Evolutionary conservation across 2,113 vertebrate genomes (phyloP).

Genomic region (Nothobranchius kuhntae): DNA sequence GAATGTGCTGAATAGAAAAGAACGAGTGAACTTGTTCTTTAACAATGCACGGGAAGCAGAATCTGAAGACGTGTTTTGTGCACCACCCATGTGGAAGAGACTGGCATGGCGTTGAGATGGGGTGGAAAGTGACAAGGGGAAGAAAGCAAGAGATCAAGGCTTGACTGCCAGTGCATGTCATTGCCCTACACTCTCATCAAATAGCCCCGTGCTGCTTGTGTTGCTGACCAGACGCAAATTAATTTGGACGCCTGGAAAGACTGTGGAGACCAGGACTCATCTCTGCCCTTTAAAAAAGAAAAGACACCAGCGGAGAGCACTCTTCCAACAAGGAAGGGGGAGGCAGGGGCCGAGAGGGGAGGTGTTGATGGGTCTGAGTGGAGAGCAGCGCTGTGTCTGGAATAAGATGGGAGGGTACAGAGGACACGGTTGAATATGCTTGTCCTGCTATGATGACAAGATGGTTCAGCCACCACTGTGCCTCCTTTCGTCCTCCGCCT

Average conservation of each 20-base stretch:
- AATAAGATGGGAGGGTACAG: constrained; percentile 77
- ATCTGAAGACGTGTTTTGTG: constrained; percentile 34
- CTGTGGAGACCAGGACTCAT: constrained; percentile 63
- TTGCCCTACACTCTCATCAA: constrained; percentile 72
- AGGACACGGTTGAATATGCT: constrained; percentile 79
- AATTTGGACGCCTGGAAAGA: constrained; percentile 77
- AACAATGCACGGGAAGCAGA: constrained; percentile 12
- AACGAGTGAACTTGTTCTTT: no score
- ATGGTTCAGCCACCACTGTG: constrained; percentile 73
- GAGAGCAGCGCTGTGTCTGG: constrained; percentile 68
- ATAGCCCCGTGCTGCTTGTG: constrained; percentile 68
- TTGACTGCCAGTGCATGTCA: constrained; percentile 72
- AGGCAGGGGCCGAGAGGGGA: constrained; percentile 35
- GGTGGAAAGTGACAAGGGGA: constrained; percentile 63
- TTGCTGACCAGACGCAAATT: constrained; percentile 75
- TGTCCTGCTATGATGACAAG: constrained; percentile 81
- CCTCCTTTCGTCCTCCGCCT: constrained; percentile 48
- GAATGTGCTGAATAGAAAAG: no score
- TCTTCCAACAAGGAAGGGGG: constrained; percentile 51
- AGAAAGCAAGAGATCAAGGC: constrained; percentile 72
- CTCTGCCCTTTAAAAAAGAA: constrained; percentile 73
- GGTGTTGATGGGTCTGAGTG: constrained; percentile 65
- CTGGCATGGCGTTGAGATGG: constrained; percentile 61
- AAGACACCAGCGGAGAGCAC: constrained; percentile 69
- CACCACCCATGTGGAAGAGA: constrained; percentile 62